Conservation (phyloP, 2,113 vertebrate species). For the Sceloporus tristichus region DNA sequence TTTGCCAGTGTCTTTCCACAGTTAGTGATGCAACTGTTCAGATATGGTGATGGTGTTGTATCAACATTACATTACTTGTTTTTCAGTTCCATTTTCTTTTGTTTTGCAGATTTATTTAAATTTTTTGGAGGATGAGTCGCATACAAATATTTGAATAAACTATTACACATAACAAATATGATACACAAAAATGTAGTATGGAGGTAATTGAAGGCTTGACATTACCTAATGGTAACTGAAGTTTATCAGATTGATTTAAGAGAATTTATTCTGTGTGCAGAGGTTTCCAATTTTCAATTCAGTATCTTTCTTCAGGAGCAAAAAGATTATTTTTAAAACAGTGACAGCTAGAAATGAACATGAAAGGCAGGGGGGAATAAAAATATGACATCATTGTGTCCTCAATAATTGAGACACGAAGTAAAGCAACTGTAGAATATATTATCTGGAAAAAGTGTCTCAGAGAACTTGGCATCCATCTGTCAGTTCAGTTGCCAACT, state of each 20-base stretch:
- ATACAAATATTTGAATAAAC: not conserved
- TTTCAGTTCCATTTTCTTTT: not conserved
- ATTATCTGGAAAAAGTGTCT: conserved; percentile 59
- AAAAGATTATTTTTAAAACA: not conserved
- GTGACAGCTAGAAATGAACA: not conserved
- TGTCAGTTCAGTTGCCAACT: conserved; percentile 55
- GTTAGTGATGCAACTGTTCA: too few relatives aligned
- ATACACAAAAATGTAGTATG: not conserved
- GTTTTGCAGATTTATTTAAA: not conserved
- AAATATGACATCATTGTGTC: not conserved
- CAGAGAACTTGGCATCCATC: conserved; percentile 46
- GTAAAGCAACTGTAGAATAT: conserved; percentile 36
- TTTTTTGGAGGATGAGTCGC: not conserved
- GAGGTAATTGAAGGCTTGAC: not conserved
- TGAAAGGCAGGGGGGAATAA: not conserved
- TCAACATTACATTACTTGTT: not conserved
- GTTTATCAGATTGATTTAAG: not conserved
- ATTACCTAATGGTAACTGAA: not conserved
- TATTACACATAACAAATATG: not conserved
- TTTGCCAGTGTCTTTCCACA: too few relatives aligned
- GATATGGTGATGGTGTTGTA: not conserved
- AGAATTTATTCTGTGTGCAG: not conserved
- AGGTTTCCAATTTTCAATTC: conserved; percentile 18
- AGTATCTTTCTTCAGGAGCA: not conserved
- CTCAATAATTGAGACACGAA: conserved; percentile 16